phyloP scores from a whole-genome alignment of 2,113 vertebrate species.

The Sphaerodactylus townsendi region DNA sequence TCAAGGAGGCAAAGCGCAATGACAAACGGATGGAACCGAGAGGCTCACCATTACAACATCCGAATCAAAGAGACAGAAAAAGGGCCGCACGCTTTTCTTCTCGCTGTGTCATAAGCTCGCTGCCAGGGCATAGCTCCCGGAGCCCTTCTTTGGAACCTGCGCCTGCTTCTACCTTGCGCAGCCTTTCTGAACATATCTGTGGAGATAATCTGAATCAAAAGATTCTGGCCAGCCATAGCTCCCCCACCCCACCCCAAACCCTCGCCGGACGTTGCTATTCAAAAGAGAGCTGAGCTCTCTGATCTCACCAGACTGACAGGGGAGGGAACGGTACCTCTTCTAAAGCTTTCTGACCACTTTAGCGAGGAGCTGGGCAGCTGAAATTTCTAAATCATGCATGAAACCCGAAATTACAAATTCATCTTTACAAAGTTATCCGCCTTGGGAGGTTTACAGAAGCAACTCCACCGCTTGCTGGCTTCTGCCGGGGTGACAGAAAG shows the following conservation, averaged over 20 bases:
- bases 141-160: background rate
- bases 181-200: background rate
- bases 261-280: slow-evolving; percentile 3
- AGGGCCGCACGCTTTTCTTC: background rate
- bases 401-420: slow-evolving; percentile 46
- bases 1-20: no score
- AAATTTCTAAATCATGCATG: slow-evolving; percentile 62
- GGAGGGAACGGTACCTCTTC: slow-evolving; percentile 55
- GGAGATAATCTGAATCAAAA: background rate
- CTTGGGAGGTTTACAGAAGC: slow-evolving; percentile 47
- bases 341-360: slow-evolving; percentile 36
- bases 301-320: slow-evolving; percentile 43
- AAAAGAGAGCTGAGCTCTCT: background rate
- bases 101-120: slow-evolving; percentile 2
- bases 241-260: slow-evolving; percentile 21
- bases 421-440: slow-evolving; percentile 59
- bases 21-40: no score
- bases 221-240: background rate
- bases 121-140: background rate
- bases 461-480: slow-evolving; percentile 52
- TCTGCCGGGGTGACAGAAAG: slow-evolving; percentile 62
- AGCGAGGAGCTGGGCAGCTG: slow-evolving; percentile 59
- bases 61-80: no score
- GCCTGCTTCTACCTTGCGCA: background rate
- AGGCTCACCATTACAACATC: no score